Conservation (phyloP, 1,140 invertebrate genomes). For the Trypoxylus dichotomus region DNA sequence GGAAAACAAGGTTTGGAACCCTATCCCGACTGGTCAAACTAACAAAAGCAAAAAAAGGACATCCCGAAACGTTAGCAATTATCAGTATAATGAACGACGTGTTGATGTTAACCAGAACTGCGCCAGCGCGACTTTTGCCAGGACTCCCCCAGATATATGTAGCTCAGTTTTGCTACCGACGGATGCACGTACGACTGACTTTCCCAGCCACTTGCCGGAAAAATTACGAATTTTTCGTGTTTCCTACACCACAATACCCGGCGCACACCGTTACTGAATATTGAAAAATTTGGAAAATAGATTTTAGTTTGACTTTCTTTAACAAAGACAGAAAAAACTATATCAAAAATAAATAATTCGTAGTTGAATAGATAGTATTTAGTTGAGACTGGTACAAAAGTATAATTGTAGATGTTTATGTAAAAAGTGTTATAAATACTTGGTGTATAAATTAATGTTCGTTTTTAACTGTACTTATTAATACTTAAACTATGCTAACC, state of each 20-base stretch:
- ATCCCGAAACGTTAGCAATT: conserved; percentile 38
- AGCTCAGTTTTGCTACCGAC: conserved; percentile 42
- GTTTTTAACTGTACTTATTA: neutral
- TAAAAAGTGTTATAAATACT: neutral
- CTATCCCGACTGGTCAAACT: neutral
- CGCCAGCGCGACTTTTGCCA: conserved; percentile 40
- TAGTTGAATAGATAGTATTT: neutral
- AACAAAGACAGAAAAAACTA: too few species aligned
- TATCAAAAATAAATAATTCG: too few species aligned
- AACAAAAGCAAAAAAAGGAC: conserved; percentile 31
- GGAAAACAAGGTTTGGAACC: neutral
- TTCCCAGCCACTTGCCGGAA: conserved; percentile 26
- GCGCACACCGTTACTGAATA: neutral
- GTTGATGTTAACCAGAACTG: conserved; percentile 34
- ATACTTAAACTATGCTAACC: neutral
- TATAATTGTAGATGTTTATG: neutral
- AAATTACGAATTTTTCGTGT: conserved; percentile 29
- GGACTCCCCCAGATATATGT: conserved; percentile 41
- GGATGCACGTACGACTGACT: conserved; percentile 37
- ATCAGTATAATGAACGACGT: conserved; percentile 39
- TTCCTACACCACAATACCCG: neutral
- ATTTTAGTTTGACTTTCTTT: neutral
- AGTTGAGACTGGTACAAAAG: neutral
- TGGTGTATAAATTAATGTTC: neutral
- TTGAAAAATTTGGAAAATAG: neutral